Evolutionary conservation across 2,888 invertebrate species (phyloP).

Genomic region (Hirtodrosophila histrioides): DNA sequence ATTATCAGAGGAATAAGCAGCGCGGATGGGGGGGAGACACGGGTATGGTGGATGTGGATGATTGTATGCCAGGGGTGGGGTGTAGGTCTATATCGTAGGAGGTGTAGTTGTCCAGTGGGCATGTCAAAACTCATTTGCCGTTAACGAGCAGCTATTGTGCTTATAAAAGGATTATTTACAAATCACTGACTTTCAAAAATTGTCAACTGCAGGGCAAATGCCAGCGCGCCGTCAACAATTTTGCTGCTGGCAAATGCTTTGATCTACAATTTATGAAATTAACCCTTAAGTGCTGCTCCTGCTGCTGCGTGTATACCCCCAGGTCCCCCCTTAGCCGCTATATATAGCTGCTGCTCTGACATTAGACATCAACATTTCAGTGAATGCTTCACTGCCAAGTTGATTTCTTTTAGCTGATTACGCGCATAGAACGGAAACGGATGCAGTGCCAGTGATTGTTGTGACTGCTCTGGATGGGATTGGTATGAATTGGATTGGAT

Average conservation of each 20-base stretch:
- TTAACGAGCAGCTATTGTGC: conserved; percentile 83
- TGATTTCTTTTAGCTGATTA: conserved; percentile 79
- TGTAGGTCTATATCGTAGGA: too few relatives aligned
- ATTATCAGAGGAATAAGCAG: conserved; percentile 68
- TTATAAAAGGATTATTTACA: conserved; percentile 83
- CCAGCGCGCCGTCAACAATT: conserved; percentile 34
- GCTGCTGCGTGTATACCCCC: conserved; percentile 1
- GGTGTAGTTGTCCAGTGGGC: conserved; percentile 61
- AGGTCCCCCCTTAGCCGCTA: neutral
- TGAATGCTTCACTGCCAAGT: conserved; percentile 64
- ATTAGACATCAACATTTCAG: conserved; percentile 51
- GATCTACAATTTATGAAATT: conserved; percentile 81
- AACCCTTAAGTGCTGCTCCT: conserved; percentile 75
- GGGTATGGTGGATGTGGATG: neutral
- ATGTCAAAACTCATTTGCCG: conserved; percentile 79
- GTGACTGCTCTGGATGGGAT: conserved; percentile 46
- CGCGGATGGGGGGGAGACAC: conserved; percentile 7
- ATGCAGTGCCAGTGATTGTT: conserved; percentile 71
- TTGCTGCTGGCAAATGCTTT: conserved; percentile 64
- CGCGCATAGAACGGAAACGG: conserved; percentile 69
- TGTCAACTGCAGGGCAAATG: conserved; percentile 80
- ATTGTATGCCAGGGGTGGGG: neutral
- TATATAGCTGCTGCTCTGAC: conserved; percentile 8
- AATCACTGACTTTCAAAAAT: conserved; percentile 83
- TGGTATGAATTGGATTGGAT: conserved; percentile 30